Base-by-base conservation (phyloP, 1,140 invertebrate genomes). In the Megalopta genalis region DNA sequence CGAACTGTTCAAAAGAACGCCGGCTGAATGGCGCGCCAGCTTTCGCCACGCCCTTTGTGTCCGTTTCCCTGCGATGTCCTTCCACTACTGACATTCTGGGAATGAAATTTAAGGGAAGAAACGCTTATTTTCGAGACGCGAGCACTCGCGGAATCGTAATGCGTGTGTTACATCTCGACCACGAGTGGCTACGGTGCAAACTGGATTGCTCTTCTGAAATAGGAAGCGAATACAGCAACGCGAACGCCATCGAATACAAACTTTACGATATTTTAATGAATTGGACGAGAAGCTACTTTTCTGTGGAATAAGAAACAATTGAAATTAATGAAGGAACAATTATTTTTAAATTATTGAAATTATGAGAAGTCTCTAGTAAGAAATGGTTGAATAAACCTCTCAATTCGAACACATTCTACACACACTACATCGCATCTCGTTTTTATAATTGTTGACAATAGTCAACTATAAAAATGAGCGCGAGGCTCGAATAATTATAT, bases 81-180 rank as follows among this genome's bases (percentile, higher is more conserved):
- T 84, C 54, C 82, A 67, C 46, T 23, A 46, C 23, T 77, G 77
- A 72, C 80, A 85, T 57, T 83, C 66, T 54, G 71, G 59, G 76
- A 85, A 88, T 87, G 80, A 88, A 85, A 88, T 88, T 88, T 83
- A 82, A 21, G 74, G 60, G 75, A 74, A 76, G 77, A 79, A 81
- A 66, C 81, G 87, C 74, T 88, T 86, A 88, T 88, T 88, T 46
- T 86, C 82, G 84, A 88, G 87, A 76, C 71, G n/a, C 52, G 64
- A 32, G 75, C 84, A 81, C 71, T 79, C 77, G 80, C 73, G 59
- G 85, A 87, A 88, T 89, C 62, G 79, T 82, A 86, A 89, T 82
- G 65, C 77, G 62, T 25, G 57, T 52, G 69, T 77, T 84, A 81
- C 80, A 60, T 46, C n/a, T n/a, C 49, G 39, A 25, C 67, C 14